Base-by-base conservation (phyloP, 1,140 invertebrate genomes). In the Drosophila novamexicana region DNA sequence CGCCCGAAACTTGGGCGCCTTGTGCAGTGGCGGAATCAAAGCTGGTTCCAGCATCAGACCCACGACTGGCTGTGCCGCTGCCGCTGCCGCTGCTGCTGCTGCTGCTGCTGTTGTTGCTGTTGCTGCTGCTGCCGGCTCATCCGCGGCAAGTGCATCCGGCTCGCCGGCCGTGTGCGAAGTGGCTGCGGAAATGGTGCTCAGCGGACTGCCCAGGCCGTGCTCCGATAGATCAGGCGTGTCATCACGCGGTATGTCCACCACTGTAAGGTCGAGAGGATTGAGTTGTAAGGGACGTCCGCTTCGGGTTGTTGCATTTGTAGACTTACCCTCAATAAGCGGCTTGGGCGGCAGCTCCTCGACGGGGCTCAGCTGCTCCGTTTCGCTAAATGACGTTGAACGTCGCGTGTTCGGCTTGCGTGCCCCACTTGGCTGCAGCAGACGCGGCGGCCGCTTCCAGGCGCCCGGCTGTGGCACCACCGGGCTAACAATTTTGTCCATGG, bases 401-500 rank as follows among this genome's bases (percentile, higher is more conserved):
- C 86, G 75, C 6, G 88, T 75, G 70, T 81, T 84, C 1, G 82
- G 71, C 44, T 92, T 91, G 12, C 91, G 75, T 18, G 91, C 91
- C 10, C 91, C 91, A 12, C 68, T 79, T 1, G 91, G 85, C 18
- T 85, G 79, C 1, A 81, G 42, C 1, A 76, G 67, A 9, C 90
- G 79, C n/a, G 91, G 91, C 5, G 91, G 90, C 2, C 93, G 93
- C 93, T 95, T 97, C 94, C 96, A 96, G 3, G 95, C 95, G 2
- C 96, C 96, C 1, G 97, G 96, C 80, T 98, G 97, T 10, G 96
- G 97, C 72, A 98, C 96, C 1, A 98, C 97, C 6, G 97, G 97
- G 90, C 97, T 98, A 0, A 98, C 97, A 91, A 98, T 98, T 92
- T 97, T 97, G 93, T 98, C 97, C 92, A 97, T 95, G 6, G 93